Evolutionary conservation across 2,797 vertebrate genomes (phyloP).

Genomic region (Eulemur mongoz): DNA sequence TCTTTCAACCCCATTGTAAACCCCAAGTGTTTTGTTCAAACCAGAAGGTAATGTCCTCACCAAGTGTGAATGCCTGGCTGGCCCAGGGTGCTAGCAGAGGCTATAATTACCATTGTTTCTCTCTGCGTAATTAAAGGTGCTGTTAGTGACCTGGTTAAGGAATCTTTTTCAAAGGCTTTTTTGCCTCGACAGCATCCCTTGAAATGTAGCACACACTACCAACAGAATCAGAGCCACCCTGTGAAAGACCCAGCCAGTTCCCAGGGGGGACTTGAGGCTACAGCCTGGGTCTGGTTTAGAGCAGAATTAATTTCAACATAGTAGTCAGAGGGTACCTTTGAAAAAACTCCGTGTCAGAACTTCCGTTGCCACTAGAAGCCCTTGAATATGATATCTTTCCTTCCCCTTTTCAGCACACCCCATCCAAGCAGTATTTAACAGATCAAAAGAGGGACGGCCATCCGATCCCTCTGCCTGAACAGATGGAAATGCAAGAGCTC

Average conservation of each 20-base stretch:
- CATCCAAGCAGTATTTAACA: constrained; percentile 20
- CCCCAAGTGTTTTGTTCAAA: not conserved
- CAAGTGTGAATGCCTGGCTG: not conserved
- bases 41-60: not conserved
- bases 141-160: constrained; percentile 64
- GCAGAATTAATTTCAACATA: not conserved
- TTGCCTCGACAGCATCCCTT: not conserved
- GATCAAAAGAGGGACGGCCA: constrained; percentile 26
- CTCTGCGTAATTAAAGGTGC: constrained; percentile 61
- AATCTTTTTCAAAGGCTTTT: constrained; percentile 13
- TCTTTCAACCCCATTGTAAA: not conserved
- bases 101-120: constrained; percentile 59
- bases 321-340: not conserved
- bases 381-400: not conserved
- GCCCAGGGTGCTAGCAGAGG: not conserved
- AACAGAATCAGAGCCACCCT: not conserved
- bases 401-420: not conserved
- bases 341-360: not conserved
- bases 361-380: not conserved
- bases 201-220: not conserved
- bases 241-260: not conserved
- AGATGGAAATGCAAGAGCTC: constrained; percentile 42
- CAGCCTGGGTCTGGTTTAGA: not conserved
- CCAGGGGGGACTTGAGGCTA: not conserved
- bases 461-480: not conserved